A percentile compares a stretch with the other conserved stretches of the same genome.
Conservation (phyloP, 92 coral and sea anemone genomes). For the Actinernus sp. region DNA sequence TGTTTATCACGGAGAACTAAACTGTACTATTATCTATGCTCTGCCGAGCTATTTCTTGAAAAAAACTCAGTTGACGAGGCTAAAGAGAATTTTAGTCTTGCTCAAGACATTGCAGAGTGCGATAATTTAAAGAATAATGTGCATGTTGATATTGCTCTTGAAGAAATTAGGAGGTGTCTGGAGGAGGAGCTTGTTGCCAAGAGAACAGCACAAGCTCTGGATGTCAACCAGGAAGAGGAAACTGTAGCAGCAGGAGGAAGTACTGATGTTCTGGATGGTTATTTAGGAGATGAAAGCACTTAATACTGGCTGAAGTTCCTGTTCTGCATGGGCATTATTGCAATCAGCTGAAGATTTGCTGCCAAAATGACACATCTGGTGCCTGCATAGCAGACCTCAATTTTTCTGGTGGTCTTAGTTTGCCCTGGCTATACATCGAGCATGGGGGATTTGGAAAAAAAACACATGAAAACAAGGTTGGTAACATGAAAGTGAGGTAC, state of each 20-base stretch:
- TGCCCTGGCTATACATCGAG: too few species aligned
- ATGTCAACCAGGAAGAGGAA: not conserved
- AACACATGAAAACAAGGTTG: too few species aligned
- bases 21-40: slow-evolving; percentile 66
- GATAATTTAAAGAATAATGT: slow-evolving; percentile 49
- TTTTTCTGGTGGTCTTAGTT: too few species aligned
- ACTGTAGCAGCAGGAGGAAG: not conserved
- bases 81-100: slow-evolving; percentile 42
- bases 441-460: too few species aligned
- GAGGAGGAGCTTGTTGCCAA: not conserved
- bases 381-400: too few species aligned
- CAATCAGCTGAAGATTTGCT: too few species aligned
- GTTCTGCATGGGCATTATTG: not conserved
- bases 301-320: too few species aligned
- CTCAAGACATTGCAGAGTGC: slow-evolving; percentile 46
- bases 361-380: too few species aligned
- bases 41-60: slow-evolving; percentile 55
- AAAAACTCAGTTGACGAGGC: slow-evolving; percentile 61
- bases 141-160: slow-evolving; percentile 44
- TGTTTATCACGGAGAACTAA: slow-evolving; percentile 65
- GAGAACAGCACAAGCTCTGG: slow-evolving; percentile 5
- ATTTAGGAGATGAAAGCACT: slow-evolving; percentile 65
- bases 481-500: too few species aligned
- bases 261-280: slow-evolving; percentile 38
- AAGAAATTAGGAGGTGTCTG: slow-evolving; percentile 24